Conservation (phyloP, 2,797 vertebrate genomes). For the Sorex maritimensis region DNA sequence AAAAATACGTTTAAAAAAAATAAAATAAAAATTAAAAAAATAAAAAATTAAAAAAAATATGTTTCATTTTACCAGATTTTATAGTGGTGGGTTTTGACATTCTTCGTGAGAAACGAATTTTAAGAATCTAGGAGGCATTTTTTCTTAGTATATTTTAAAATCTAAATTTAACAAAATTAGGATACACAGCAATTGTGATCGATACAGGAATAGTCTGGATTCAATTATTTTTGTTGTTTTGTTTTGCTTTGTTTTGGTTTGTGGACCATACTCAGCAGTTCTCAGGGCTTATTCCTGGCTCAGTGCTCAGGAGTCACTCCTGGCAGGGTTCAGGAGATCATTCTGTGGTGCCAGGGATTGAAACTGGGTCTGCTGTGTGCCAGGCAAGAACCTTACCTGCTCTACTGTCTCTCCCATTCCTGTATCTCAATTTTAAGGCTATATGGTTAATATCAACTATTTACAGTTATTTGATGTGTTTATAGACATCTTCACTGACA, state of each 20-base stretch:
- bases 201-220: conserved; percentile 39
- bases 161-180: conserved; percentile 22
- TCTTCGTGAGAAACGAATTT: conserved; percentile 62
- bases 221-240: not conserved
- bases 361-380: too few species aligned
- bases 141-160: conserved; percentile 55
- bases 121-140: conserved; percentile 57
- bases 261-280: too few species aligned
- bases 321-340: too few species aligned
- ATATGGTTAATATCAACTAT: conserved; percentile 37
- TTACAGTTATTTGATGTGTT: conserved; percentile 41
- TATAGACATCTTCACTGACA: conserved; percentile 17
- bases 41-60: not conserved
- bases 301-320: too few species aligned
- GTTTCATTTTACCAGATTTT: not conserved
- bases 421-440: conserved; percentile 31
- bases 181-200: conserved; percentile 22
- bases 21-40: too few species aligned
- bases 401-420: too few species aligned
- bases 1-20: not conserved
- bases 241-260: too few species aligned
- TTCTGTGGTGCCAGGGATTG: too few species aligned
- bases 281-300: too few species aligned
- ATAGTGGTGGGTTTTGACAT: not conserved
- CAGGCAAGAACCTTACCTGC: too few species aligned